Evolutionary conservation across 2,113 vertebrate genomes (phyloP).

Genomic region (Myotis yumanensis): DNA sequence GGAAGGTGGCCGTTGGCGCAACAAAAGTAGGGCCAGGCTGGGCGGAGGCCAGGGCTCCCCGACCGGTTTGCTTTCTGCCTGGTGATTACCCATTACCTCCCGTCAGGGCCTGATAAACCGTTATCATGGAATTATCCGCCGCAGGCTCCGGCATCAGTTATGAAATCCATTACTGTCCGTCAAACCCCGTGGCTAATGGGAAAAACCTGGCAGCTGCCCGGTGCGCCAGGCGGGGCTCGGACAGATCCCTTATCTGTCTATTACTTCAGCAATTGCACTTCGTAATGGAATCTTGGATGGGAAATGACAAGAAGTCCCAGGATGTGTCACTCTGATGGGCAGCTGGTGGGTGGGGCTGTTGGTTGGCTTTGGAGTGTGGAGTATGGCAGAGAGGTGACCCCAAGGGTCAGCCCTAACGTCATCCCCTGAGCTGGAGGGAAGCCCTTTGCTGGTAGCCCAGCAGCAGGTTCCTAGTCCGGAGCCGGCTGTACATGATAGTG

Average conservation of each 20-base stretch:
- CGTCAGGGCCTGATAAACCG: conserved; percentile 86
- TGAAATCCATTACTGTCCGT: conserved; percentile 92
- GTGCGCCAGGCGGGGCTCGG: conserved; percentile 83
- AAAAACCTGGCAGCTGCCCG: conserved; percentile 81
- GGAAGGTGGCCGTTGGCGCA: conserved; percentile 66
- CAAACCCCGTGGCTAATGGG: conserved; percentile 85
- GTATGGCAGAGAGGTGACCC: not conserved
- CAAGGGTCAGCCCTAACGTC: not conserved
- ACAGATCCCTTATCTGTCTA: conserved; percentile 81
- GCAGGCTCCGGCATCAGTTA: conserved; percentile 87
- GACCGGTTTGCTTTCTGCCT: conserved; percentile 73
- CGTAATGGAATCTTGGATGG: conserved; percentile 73
- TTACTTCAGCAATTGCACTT: conserved; percentile 77
- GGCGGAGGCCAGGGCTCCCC: not conserved
- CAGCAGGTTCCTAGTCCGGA: not conserved
- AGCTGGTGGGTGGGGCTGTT: conserved; percentile 57
- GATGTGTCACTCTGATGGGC: conserved; percentile 59
- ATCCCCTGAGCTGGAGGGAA: not conserved
- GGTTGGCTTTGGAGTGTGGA: not conserved
- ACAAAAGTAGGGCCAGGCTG: conserved; percentile 61
- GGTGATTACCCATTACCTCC: conserved; percentile 85
- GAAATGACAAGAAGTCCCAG: conserved; percentile 74
- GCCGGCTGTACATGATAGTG: not conserved
- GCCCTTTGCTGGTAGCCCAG: not conserved
- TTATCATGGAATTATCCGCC: conserved; percentile 90